Percentiles rank a stretch among this genome's conserved stretches.
Conservation (phyloP, 1,140 invertebrate genomes). For the Leptopilina clavipes region DNA sequence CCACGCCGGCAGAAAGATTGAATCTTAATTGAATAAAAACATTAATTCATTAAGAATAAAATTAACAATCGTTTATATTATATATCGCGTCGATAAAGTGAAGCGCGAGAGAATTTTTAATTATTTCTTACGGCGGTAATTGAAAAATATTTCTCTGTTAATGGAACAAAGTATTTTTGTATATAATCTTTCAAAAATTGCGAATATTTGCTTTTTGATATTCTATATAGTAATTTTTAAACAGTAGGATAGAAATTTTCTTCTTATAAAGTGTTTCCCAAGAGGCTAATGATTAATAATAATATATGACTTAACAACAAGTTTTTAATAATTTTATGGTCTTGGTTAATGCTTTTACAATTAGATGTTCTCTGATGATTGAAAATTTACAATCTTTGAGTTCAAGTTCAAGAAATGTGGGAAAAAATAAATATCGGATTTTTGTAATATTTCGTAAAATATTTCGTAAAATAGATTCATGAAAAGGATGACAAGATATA, state of each 20-base stretch:
- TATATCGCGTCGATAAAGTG: too few relatives aligned
- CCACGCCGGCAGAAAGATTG: not conserved
- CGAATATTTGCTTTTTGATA: too few relatives aligned
- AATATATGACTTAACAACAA: not conserved
- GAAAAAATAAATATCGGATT: too few relatives aligned
- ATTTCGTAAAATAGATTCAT: slow-evolving; percentile 5
- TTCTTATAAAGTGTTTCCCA: too few relatives aligned
- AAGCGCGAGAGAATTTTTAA: not conserved
- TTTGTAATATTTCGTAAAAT: too few relatives aligned
- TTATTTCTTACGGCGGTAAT: not conserved
- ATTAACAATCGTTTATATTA: not conserved
- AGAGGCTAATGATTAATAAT: too few relatives aligned
- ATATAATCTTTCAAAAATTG: too few relatives aligned
- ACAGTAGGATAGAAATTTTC: too few relatives aligned
- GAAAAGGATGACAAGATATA: slow-evolving; percentile 44
- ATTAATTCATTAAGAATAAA: not conserved
- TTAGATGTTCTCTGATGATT: not conserved
- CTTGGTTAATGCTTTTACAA: not conserved
- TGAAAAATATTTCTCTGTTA: too few relatives aligned
- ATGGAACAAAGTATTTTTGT: too few relatives aligned
- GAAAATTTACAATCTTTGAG: not conserved
- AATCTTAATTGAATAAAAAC: slow-evolving; percentile 12
- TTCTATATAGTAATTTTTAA: too few relatives aligned
- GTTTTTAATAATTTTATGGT: slow-evolving; percentile 2
- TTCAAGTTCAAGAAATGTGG: not conserved